These are phyloP conservation scores for Erebia aethiops DNA, from an alignment of 2,888 invertebrate genomes.

Conservation along the genomic window DNA sequence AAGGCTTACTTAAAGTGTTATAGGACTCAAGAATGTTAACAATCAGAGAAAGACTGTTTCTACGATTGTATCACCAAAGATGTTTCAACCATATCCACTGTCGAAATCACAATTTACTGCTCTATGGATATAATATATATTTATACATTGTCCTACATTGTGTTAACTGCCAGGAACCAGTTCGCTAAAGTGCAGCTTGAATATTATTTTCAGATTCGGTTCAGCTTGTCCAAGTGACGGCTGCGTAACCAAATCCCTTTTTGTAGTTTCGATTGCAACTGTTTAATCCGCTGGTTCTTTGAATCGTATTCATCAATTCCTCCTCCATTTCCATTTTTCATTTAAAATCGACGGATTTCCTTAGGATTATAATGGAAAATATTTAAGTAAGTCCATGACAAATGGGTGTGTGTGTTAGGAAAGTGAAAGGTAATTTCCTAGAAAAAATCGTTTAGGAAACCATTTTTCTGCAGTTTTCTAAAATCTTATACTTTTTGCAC, in stretches of 20 bases:
- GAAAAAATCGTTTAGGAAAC: no score
- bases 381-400: no score
- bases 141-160: constrained; percentile 56
- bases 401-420: no score
- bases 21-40: neutral
- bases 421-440: no score
- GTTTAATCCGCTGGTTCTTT: no score
- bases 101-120: constrained; percentile 32
- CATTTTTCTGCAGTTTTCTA: no score
- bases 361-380: no score
- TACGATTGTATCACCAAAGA: constrained; percentile 13
- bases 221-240: neutral
- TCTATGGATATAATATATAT: constrained; percentile 19
- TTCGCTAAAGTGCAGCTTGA: constrained; percentile 54
- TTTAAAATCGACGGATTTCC: no score
- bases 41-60: constrained; percentile 3
- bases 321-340: no score
- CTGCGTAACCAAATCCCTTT: neutral
- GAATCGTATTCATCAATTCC: no score
- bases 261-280: neutral
- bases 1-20: no score
- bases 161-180: constrained; percentile 54
- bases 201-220: constrained; percentile 37
- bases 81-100: constrained; percentile 24
- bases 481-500: no score